A percentile compares a stretch with the other conserved stretches of the same genome.
Conservation (phyloP, 2,113 vertebrate genomes). For the Paralichthys olivaceus region DNA sequence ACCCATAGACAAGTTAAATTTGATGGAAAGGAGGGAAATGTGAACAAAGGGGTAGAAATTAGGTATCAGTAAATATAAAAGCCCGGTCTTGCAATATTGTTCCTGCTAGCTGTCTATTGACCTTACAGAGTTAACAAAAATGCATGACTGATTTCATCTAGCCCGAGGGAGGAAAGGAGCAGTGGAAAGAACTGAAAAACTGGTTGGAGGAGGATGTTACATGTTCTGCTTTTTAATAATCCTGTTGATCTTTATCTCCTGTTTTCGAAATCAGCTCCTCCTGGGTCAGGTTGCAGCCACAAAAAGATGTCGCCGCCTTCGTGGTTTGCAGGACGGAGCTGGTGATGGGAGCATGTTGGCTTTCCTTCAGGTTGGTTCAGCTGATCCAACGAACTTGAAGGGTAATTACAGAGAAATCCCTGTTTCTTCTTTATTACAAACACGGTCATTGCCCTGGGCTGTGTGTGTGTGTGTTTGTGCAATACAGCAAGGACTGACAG, state of each 20-base stretch:
- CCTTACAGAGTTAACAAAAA: slow-evolving; percentile 21
- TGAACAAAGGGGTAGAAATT: neutral
- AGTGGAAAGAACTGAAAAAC: slow-evolving; percentile 22
- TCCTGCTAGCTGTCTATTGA: slow-evolving; percentile 12
- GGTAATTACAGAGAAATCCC: slow-evolving; percentile 44
- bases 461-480: neutral
- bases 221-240: slow-evolving; percentile 36
- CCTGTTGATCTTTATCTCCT: slow-evolving; percentile 59
- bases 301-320: slow-evolving; percentile 8
- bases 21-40: neutral
- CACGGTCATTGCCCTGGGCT: slow-evolving; percentile 33
- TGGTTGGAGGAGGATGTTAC: slow-evolving; percentile 34
- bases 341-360: slow-evolving; percentile 31
- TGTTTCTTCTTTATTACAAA: slow-evolving; percentile 54
- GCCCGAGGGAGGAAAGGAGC: neutral
- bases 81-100: neutral
- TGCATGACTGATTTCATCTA: slow-evolving; percentile 32
- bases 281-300: slow-evolving; percentile 49
- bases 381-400: slow-evolving; percentile 39
- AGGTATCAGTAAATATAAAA: neutral
- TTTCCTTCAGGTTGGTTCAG: slow-evolving; percentile 19
- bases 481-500: too few species aligned
- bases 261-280: slow-evolving; percentile 47
- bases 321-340: slow-evolving; percentile 16
- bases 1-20: slow-evolving; percentile 14